A percentile compares a stretch with the other conserved stretches of the same genome.
Conservation (phyloP, 2,113 vertebrate species). For the Vanacampus margaritifer region DNA sequence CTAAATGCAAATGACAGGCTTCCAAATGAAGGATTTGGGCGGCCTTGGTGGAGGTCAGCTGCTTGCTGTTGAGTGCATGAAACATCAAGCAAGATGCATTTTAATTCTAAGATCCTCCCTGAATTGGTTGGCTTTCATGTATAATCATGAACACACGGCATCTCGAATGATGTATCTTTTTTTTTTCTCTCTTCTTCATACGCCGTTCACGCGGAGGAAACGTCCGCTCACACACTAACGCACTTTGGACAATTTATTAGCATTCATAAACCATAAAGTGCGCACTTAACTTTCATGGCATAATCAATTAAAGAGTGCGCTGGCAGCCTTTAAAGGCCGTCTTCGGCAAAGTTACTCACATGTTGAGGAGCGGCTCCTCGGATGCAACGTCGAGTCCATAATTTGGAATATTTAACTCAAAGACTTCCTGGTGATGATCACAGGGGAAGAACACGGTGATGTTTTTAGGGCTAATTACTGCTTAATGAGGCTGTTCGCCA, state of each 20-base stretch:
- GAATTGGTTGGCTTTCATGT: not conserved
- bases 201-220: not conserved
- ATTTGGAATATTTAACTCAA: not conserved
- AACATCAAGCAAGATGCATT: not conserved
- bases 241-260: constrained; percentile 5
- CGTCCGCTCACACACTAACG: not conserved
- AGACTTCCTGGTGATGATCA: not conserved
- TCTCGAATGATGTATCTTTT: not conserved
- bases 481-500: constrained; percentile 5
- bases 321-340: not conserved
- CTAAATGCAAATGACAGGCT: no score
- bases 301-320: constrained; percentile 3
- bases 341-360: not conserved
- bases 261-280: constrained; percentile 11
- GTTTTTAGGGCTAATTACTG: constrained; percentile 4
- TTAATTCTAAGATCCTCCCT: not conserved
- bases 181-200: not conserved
- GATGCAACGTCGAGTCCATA: not conserved
- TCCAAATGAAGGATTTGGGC: not conserved
- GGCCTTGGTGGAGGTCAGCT: not conserved
- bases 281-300: constrained; percentile 8
- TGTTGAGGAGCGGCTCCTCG: not conserved
- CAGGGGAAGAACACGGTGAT: not conserved
- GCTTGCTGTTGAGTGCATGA: not conserved
- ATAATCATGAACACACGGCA: not conserved